Conservation (phyloP, 2,888 invertebrate species). For the Philaethria dido region DNA sequence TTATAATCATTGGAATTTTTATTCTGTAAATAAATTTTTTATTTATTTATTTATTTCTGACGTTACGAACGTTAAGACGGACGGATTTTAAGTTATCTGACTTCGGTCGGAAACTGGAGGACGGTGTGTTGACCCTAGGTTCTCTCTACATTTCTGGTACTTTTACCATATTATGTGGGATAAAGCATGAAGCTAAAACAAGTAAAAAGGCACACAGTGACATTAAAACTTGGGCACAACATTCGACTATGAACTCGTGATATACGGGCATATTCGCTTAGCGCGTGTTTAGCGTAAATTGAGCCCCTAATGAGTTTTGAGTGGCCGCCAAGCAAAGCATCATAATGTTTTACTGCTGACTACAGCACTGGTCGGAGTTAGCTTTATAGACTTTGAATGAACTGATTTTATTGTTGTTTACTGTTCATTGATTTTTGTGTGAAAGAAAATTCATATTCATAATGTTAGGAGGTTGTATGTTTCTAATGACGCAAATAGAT, state of each 20-base stretch:
- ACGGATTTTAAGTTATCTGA: too few relatives aligned
- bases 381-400: constrained; percentile 31
- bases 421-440: too few relatives aligned
- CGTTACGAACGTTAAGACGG: too few relatives aligned
- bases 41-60: too few relatives aligned
- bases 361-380: constrained; percentile 46
- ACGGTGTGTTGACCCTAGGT: too few relatives aligned
- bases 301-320: constrained; percentile 44
- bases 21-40: too few relatives aligned
- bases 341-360: constrained; percentile 33
- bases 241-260: constrained; percentile 16
- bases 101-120: too few relatives aligned
- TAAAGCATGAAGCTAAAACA: background rate
- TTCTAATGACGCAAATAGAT: too few relatives aligned
- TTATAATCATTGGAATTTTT: too few relatives aligned
- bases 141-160: background rate
- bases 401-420: constrained; percentile 9
- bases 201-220: background rate
- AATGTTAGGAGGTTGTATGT: too few relatives aligned
- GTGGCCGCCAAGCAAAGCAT: constrained; percentile 42
- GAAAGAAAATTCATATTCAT: too few relatives aligned
- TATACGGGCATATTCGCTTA: constrained; percentile 30
- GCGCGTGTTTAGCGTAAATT: constrained; percentile 36
- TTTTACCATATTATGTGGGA: too few relatives aligned
- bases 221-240: constrained; percentile 8